Evolutionary conservation across 2,113 vertebrate species (phyloP).

Genomic region (Austrofundulus limnaeus): DNA sequence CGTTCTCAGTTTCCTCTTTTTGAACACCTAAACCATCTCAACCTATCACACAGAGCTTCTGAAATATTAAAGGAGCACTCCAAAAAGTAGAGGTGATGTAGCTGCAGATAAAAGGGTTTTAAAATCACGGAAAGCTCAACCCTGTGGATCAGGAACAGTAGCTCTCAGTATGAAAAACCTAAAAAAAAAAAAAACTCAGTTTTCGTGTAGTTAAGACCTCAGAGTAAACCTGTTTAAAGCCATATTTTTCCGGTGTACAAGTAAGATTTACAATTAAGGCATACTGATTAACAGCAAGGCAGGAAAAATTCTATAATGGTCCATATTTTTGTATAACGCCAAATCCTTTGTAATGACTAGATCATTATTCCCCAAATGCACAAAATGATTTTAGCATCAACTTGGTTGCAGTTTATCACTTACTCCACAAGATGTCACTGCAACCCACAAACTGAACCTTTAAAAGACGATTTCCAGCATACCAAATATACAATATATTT

Average conservation of each 20-base stretch:
- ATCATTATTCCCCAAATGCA: background rate
- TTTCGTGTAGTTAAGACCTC: no score
- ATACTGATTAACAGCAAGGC: no score
- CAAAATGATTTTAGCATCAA: background rate
- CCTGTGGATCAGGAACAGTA: slow-evolving; percentile 14
- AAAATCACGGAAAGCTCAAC: slow-evolving; percentile 53
- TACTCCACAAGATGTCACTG: background rate
- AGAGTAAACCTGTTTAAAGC: background rate
- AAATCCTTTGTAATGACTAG: no score
- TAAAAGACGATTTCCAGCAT: background rate
- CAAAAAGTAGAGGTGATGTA: slow-evolving; percentile 11
- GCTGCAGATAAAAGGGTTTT: slow-evolving; percentile 56
- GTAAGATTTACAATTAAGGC: no score
- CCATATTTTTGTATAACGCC: no score
- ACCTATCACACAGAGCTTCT: slow-evolving; percentile 46
- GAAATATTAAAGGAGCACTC: slow-evolving; percentile 68
- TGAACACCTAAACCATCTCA: slow-evolving; percentile 53
- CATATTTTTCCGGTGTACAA: background rate
- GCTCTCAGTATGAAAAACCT: no score
- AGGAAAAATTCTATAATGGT: no score
- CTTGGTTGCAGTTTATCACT: background rate
- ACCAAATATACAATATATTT: no score
- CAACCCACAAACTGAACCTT: background rate
- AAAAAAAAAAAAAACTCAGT: no score
- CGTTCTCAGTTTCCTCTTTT: slow-evolving; percentile 35